Percentiles rank a stretch among this genome's conserved stretches.
Conservation (phyloP, 2,113 vertebrate genomes). For the Serilophus lunatus region DNA sequence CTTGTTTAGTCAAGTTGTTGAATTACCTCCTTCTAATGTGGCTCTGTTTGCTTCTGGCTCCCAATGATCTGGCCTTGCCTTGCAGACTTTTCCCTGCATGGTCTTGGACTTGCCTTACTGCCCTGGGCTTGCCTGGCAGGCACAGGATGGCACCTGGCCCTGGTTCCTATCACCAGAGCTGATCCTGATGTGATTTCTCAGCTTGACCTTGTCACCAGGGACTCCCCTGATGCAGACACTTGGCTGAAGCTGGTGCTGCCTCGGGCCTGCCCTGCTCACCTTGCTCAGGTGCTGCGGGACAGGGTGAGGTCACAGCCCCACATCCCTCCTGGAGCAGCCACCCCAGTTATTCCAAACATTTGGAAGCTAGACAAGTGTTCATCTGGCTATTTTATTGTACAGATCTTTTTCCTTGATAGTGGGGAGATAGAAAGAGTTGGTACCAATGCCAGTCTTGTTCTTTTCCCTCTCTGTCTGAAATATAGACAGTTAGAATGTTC, state of each 20-base stretch:
- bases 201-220: too few relatives aligned
- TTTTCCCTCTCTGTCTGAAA: background rate
- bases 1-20: rapidly evolving
- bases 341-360: background rate
- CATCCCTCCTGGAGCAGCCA: background rate
- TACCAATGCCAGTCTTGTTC: background rate
- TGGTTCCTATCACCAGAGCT: background rate
- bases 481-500: background rate
- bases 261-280: background rate
- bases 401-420: background rate
- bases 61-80: background rate
- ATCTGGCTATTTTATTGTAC: background rate
- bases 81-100: background rate
- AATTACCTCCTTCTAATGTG: rapidly evolving
- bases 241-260: background rate
- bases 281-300: background rate
- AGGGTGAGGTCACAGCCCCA: background rate
- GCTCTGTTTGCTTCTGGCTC: background rate
- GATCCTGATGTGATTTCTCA: background rate
- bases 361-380: background rate
- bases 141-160: rapidly evolving
- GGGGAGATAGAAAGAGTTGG: background rate
- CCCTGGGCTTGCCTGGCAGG: background rate
- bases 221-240: background rate
- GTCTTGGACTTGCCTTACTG: background rate